Percentiles rank a stretch among this genome's conserved stretches.
These are phyloP conservation scores for Agapetus fuscipes DNA, from an alignment of 2,888 invertebrate genomes.

Conservation along the genomic window DNA sequence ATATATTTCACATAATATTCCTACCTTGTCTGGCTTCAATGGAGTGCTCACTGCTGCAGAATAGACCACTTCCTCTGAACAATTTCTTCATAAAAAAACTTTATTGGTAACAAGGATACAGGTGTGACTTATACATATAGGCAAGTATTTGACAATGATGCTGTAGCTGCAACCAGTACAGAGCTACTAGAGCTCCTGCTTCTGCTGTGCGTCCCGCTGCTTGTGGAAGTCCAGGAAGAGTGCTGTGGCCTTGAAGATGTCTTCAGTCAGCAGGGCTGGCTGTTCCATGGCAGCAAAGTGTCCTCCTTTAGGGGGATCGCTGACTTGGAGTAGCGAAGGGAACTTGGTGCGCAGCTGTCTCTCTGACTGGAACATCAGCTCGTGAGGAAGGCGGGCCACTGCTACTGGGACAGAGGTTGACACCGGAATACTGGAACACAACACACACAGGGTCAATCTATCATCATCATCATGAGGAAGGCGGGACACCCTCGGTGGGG, in stretches of 20 bases:
- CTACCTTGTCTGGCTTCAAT: too few relatives aligned
- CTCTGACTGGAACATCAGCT: constrained; percentile 52
- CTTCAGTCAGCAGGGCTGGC: not conserved
- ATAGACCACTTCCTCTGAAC: not conserved
- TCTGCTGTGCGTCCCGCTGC: too few relatives aligned
- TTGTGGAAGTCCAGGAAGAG: constrained; percentile 24
- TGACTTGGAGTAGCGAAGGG: not conserved
- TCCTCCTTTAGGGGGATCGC: not conserved
- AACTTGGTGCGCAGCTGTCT: constrained; percentile 36
- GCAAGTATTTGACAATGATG: too few relatives aligned
- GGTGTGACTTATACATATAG: too few relatives aligned
- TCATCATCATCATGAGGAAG: too few relatives aligned
- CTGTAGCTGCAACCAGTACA: too few relatives aligned
- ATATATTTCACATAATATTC: too few relatives aligned
- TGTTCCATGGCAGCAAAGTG: not conserved
- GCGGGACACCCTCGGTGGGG: too few relatives aligned
- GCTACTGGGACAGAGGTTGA: constrained; percentile 52
- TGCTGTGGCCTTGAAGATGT: constrained; percentile 29
- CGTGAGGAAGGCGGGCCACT: constrained; percentile 60
- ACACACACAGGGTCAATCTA: not conserved
- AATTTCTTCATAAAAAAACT: too few relatives aligned
- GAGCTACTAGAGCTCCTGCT: too few relatives aligned
- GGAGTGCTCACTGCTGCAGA: not conserved
- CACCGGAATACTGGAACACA: constrained; percentile 51
- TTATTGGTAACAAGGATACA: too few relatives aligned